Percentiles rank a stretch among this genome's conserved stretches.
Evolutionary conservation across 2,888 invertebrate species (phyloP).

Genomic region (Celastrina argiolus): DNA sequence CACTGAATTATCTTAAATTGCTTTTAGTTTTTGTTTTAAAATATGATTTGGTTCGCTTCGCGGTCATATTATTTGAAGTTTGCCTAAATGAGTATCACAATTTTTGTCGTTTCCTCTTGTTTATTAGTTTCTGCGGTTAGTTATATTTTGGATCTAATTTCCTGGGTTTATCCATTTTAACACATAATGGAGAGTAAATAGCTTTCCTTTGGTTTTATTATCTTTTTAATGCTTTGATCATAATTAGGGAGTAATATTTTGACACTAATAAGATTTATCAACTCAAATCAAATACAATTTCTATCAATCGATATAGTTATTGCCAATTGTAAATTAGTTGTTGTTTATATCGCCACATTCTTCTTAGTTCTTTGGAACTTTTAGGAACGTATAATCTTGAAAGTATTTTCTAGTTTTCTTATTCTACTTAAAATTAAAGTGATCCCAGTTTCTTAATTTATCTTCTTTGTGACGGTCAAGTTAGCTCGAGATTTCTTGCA

Average conservation of each 20-base stretch:
- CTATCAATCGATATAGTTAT: too few relatives aligned
- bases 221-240: too few relatives aligned
- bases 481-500: background rate
- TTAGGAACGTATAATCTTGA: too few relatives aligned
- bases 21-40: conserved; percentile 57
- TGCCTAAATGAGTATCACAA: conserved; percentile 16
- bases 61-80: conserved; percentile 48
- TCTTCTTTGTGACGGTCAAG: background rate
- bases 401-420: background rate
- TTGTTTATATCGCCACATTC: too few relatives aligned
- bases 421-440: background rate
- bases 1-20: conserved; percentile 76
- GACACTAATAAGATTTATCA: background rate
- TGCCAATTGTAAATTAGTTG: too few relatives aligned
- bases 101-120: conserved; percentile 8
- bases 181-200: too few relatives aligned
- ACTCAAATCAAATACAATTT: background rate
- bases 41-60: conserved; percentile 54
- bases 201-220: too few relatives aligned
- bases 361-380: too few relatives aligned
- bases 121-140: conserved; percentile 6
- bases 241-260: too few relatives aligned
- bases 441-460: background rate
- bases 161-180: background rate
- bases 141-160: background rate